Evolutionary conservation across 2,888 invertebrate species (phyloP).

Genomic region (Eremobia ochroleuca): DNA sequence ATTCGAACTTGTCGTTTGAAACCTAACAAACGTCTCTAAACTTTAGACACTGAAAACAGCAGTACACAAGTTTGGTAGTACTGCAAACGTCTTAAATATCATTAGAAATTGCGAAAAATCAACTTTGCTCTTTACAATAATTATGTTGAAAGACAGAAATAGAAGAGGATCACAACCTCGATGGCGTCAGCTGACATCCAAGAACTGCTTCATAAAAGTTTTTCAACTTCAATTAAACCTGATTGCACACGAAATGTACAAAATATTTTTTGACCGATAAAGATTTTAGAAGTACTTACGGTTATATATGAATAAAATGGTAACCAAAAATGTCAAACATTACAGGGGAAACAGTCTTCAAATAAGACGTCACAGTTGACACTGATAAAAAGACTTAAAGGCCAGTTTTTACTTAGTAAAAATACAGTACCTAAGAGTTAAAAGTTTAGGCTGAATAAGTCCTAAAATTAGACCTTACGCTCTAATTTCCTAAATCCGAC

Average conservation of each 20-base stretch:
- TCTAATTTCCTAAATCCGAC: not conserved
- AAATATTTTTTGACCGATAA: not conserved
- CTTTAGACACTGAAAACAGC: not conserved
- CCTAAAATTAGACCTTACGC: not conserved
- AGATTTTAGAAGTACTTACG: not conserved
- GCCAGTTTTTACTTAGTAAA: not conserved
- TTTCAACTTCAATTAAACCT: not conserved
- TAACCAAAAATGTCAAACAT: too few species aligned
- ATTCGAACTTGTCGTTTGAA: not conserved
- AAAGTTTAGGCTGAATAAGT: not conserved
- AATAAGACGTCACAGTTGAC: not conserved
- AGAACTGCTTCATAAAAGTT: not conserved
- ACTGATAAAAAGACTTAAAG: too few species aligned
- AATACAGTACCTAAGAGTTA: slow-evolving; percentile 3
- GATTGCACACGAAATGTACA: not conserved
- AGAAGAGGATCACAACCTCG: too few species aligned
- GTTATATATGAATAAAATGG: not conserved
- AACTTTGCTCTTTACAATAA: not conserved
- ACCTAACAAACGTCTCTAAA: not conserved
- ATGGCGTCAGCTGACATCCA: too few species aligned
- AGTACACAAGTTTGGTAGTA: not conserved
- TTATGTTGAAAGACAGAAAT: too few species aligned
- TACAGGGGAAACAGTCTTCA: not conserved
- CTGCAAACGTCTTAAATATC: not conserved
- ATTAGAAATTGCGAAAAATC: not conserved